Percentiles rank a stretch among this genome's conserved stretches.
Conservation (phyloP, 2,113 vertebrate species). For the Ictidomys tridecemlineatus region DNA sequence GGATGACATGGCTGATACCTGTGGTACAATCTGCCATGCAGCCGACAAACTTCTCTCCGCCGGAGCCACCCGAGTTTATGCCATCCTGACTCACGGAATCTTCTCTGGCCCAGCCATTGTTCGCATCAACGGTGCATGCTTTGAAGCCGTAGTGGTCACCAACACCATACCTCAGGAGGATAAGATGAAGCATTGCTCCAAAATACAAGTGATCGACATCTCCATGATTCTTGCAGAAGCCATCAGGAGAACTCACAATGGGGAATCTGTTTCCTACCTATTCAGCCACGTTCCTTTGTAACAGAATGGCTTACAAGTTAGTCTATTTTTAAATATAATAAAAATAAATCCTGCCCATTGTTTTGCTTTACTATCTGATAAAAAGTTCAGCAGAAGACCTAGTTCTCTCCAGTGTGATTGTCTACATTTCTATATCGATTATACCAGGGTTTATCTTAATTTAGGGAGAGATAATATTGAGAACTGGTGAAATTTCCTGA, state of each 20-base stretch:
- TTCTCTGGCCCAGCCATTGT: slow-evolving; percentile 96
- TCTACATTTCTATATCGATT: slow-evolving; percentile 72
- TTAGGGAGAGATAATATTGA: not conserved
- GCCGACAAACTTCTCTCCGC: slow-evolving; percentile 96
- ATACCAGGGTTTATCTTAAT: slow-evolving; percentile 60
- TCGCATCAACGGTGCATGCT: slow-evolving; percentile 95
- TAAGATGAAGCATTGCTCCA: slow-evolving; percentile 96
- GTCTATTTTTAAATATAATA: slow-evolving; percentile 29
- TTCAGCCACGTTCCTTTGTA: slow-evolving; percentile 97
- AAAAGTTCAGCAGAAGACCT: slow-evolving; percentile 84
- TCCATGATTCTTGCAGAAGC: slow-evolving; percentile 98
- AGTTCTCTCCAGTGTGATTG: slow-evolving; percentile 79
- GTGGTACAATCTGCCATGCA: slow-evolving; percentile 95
- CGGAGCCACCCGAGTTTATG: slow-evolving; percentile 96
- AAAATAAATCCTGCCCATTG: slow-evolving; percentile 62
- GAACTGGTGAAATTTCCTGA: not conserved
- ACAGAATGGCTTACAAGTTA: slow-evolving; percentile 9
- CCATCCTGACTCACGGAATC: slow-evolving; percentile 96
- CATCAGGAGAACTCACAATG: slow-evolving; percentile 97
- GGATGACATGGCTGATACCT: slow-evolving; percentile 97
- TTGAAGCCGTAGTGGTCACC: slow-evolving; percentile 97
- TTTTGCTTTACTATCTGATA: slow-evolving; percentile 82
- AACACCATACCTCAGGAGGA: slow-evolving; percentile 98
- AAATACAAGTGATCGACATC: slow-evolving; percentile 98
- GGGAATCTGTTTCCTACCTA: slow-evolving; percentile 97